Base-by-base conservation (phyloP, 2,888 invertebrate species). In the Sinohyriopsis cumingii region DNA sequence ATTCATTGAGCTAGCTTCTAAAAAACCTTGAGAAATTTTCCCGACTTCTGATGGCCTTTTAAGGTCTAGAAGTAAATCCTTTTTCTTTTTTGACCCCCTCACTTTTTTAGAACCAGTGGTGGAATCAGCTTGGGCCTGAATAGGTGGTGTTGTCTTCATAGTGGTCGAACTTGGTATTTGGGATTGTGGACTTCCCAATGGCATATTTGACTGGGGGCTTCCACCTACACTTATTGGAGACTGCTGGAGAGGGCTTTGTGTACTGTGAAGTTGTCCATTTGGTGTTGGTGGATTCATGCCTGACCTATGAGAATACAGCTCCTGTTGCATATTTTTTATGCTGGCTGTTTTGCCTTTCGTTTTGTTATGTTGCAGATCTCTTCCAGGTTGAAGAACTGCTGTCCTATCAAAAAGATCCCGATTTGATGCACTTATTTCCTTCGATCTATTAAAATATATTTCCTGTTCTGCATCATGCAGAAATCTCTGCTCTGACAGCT, bases 61-160 rank as follows among this genome's bases (percentile, higher is more conserved):
- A 18, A 68, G 59, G n/a, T 71, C 72, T 65, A 65, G 66, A 33
- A 54, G 54, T 55, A 59, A 57, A 4, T 67, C 69, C 12, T 77
- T 76, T 65, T 83, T 83, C 73, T 83, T 85, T 75, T 84, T 86
- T 22, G 82, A 73, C 55, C 79, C 72, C 18, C 84, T 70, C 4
- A 77, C 67, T 65, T 82, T 82, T 68, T 87, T 87, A 22, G 86
- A 85, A 72, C 86, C 86, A 25, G 88, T 88, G 20, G 88, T 88
- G 7, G 88, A 88, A 74, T 88, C 88, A 19, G 88, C 84, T 33
- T 84, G 79, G 0, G 88, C 87, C 71, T 87, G 87, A 12, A 88
- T 80, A 33, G 86, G 80, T 12, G 80, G 78, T 24, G 83, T 80
- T 19, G 84, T 75, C 65, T 78, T 77, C 18, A 77, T 76, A 55